Percentiles rank a stretch among this genome's conserved stretches.
Conservation (phyloP, 2,888 invertebrate genomes). For the Anthophora plumipes region DNA sequence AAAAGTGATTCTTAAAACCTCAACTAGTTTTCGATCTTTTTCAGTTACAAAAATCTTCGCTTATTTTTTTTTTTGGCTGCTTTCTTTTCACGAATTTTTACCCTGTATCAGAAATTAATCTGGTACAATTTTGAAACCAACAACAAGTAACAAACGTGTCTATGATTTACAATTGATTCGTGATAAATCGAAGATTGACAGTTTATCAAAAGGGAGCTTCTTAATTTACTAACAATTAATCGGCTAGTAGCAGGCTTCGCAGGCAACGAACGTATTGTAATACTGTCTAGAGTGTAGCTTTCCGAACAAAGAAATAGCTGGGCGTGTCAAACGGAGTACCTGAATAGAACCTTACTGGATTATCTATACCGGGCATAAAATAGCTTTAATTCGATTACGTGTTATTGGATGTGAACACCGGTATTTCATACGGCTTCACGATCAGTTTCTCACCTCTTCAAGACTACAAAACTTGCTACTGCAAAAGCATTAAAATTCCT, state of each 20-base stretch:
- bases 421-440: conserved; percentile 68
- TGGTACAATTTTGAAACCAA: background rate
- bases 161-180: background rate
- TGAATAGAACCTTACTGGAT: conserved; percentile 48
- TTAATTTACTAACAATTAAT: conserved; percentile 2
- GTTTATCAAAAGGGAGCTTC: background rate
- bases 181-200: background rate
- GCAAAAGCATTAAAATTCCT: background rate
- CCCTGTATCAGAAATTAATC: background rate
- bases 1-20: background rate
- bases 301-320: conserved; percentile 38
- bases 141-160: no score
- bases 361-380: conserved; percentile 48
- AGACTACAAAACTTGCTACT: background rate
- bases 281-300: background rate
- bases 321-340: conserved; percentile 38
- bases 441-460: conserved; percentile 46
- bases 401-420: conserved; percentile 69
- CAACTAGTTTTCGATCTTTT: no score
- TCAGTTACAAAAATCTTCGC: no score
- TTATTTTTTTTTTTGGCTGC: no score
- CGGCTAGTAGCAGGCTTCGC: background rate
- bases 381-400: conserved; percentile 72
- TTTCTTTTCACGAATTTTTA: background rate
- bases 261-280: background rate